Base-by-base conservation (phyloP, 2,797 vertebrate genomes). In the Graptemys geographica region DNA sequence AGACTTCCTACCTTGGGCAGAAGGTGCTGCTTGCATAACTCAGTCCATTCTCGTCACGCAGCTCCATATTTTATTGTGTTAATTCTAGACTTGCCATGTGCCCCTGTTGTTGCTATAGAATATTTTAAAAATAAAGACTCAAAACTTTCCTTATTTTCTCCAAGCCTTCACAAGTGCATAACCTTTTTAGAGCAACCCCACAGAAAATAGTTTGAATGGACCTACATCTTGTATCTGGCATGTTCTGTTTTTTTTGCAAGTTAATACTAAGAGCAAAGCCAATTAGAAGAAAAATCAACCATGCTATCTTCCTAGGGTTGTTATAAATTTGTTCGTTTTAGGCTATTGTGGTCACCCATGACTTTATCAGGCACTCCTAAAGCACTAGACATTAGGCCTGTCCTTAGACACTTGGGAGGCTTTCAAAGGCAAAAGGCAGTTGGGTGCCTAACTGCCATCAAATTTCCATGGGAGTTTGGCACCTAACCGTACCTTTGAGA, bases 1-100 rank as follows among this genome's bases (percentile, higher is more conserved):
- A 90, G 95, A 59, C 87, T 96, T 78, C 44, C 74, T 79, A 41
- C 94, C 94, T 59, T 0, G 74, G 93, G 89, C 95, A 94, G 95
- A 96, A 96, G 96, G 96, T 96, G 95, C 94, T 92, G 94, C 94
- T 96, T 97, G 97, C 96, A 94, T 96, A 87, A 96, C 96, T 96
- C 95, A 96, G 95, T 91, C 90, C 90, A 19, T 8, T 94, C 3
- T 6, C 94, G 96, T 97, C 96, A 96, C 92, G 86, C 96, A 81
- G 80, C 89, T 97, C 96, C 95, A 94, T 97, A 96, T 96, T 80
- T 94, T 97, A 87, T 83, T 86, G 13, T 96, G 94, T 96, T 97
- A 96, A 97, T 97, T 95, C 94, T 96, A 94, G 91, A 80, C 92
- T 93, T 33, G 93, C 95, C 96, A 96, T 96, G 94, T 96, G 87